Evolutionary conservation across 2,797 vertebrate genomes (phyloP).

Genomic region (Picus viridis): DNA sequence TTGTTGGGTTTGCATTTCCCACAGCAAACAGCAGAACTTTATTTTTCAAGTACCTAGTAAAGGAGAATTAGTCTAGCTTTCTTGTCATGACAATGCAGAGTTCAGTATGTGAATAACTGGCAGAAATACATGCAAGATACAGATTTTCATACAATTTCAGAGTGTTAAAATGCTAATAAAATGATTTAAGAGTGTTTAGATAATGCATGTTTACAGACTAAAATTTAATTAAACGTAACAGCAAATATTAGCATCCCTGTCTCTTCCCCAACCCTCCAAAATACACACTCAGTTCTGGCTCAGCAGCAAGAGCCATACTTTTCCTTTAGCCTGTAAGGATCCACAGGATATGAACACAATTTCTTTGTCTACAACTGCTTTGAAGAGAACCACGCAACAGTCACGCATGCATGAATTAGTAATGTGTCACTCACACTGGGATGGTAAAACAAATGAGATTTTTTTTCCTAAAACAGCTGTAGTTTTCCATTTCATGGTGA

Average conservation of each 20-base stretch:
- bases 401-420: neutral
- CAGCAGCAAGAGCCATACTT: neutral
- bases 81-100: neutral
- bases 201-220: neutral
- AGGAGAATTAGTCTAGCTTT: neutral
- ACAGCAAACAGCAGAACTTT: neutral
- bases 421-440: neutral
- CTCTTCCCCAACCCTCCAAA: neutral
- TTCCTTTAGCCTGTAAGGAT: neutral
- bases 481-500: neutral
- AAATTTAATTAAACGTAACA: neutral
- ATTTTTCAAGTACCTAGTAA: neutral
- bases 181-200: neutral
- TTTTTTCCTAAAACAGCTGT: neutral
- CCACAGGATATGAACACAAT: accelerated
- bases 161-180: neutral
- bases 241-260: neutral
- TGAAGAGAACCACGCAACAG: neutral
- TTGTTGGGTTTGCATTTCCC: neutral
- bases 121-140: neutral
- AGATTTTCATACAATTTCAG: neutral
- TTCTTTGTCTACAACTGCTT: neutral
- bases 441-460: neutral
- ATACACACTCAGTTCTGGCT: neutral
- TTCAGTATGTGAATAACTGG: neutral